Base-by-base conservation (phyloP, 2,888 invertebrate genomes). In the Tiliacea citrago region DNA sequence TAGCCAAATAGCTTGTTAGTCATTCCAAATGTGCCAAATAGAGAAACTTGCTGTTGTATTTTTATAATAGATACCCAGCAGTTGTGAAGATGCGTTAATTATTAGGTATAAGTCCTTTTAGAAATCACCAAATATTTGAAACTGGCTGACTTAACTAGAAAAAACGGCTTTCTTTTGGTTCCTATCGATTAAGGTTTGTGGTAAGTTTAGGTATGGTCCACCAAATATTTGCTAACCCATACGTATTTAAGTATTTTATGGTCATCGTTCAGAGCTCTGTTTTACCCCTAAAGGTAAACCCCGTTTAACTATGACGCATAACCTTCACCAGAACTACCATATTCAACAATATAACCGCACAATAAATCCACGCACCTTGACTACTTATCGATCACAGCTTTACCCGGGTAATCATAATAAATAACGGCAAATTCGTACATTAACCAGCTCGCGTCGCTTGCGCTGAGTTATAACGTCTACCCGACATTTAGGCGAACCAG, bases 401-500 rank as follows among this genome's bases (percentile, higher is more conserved):
- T 91, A 90, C 90, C 90, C 90, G 88, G 83, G 88, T 93, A 95
- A 96, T 95, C 94, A 95, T 91, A 93, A 95, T 95, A 95, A 95
- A 96, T 94, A 95, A 93, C 85, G 83, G 88, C 81, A 89, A 92
- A 92, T 93, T 92, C 92, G 91, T 92, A 92, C 94, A 95, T 94
- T 95, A 95, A 94, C 92, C 92, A 92, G 91, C 88, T 86, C 85
- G 87, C 91, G 91, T 92, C 94, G 91, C 92, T 89, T 86, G 88
- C 84, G 82, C 88, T 95, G 96, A 96, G 94, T 96, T 96, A 96
- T 94, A 91, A 88, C 94, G 89, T 90, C 93, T 92, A 91, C 93
- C 94, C 93, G 88, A 92, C 94, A 93, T 94, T 96, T 94, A 93
- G 93, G 94, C 93, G 90, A 93, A 94, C 94, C 93, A 88, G 85